A percentile compares a stretch with the other conserved stretches of the same genome.
These are phyloP conservation scores for Darevskia mixta DNA, from an alignment of 2,797 vertebrate genomes.

Conservation along the genomic window DNA sequence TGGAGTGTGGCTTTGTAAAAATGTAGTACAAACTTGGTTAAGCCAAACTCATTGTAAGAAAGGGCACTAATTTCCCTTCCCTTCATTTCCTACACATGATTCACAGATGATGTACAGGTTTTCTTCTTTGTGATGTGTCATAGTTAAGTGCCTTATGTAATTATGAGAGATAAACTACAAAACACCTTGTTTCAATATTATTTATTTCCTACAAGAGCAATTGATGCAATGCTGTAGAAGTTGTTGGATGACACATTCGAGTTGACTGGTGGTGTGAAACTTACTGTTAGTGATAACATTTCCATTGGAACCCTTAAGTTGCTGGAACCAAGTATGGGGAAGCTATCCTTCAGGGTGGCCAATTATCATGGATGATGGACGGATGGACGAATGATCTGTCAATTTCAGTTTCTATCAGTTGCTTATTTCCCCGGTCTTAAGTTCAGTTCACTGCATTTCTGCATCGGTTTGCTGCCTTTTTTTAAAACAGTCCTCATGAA, in stretches of 20 bases:
- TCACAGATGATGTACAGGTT: slow-evolving; percentile 24
- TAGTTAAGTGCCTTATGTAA: slow-evolving; percentile 11
- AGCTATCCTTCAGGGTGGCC: not conserved
- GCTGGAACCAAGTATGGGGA: not conserved
- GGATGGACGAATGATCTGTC: too few relatives aligned
- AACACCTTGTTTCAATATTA: slow-evolving; percentile 15
- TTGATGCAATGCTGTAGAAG: not conserved
- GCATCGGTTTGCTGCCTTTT: too few relatives aligned
- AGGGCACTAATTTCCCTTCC: not conserved
- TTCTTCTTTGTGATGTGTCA: not conserved
- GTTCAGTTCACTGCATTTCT: too few relatives aligned
- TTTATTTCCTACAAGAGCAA: not conserved
- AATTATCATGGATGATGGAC: too few relatives aligned
- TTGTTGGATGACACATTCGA: accelerated
- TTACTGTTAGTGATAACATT: not conserved
- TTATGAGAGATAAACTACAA: accelerated
- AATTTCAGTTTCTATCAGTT: too few relatives aligned
- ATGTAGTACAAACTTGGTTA: not conserved
- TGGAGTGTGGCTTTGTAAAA: not conserved
- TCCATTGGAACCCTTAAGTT: not conserved
- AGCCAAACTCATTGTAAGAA: not conserved
- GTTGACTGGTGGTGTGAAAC: not conserved
- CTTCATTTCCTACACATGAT: accelerated
- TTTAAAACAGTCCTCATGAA: too few relatives aligned
- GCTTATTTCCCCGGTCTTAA: too few relatives aligned